Evolutionary conservation across 2,113 vertebrate species (phyloP), one percentile per base, ranked within the genome.

Genomic region (Zosterops japonicus): DNA sequence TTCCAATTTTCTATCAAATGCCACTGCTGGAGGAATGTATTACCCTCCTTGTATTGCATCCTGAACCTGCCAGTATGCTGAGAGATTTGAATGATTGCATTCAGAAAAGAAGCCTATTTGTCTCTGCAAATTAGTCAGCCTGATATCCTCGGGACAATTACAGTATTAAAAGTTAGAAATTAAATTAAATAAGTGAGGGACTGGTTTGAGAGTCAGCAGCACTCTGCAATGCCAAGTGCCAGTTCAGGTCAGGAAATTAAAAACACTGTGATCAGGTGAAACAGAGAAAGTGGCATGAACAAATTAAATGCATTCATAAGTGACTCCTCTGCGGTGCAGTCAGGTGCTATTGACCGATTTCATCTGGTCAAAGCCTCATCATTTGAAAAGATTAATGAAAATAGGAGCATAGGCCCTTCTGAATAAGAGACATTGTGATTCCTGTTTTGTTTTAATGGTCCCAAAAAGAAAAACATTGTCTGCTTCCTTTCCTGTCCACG

Each of bases 231-330:
- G 39, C 21, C 29, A 69, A 83, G n/a, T 46, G 59, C 22, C 71
- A 83, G 42, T 23, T 69, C 33, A 76, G 76, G 53, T 76, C 53
- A 86, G 76, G 64, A 95, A 95, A 94, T 91, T 77, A 80, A 86
- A 92, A 89, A 13, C 16, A 63, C 22, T 61, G 53, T 61, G 53
- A 39, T 68, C 49, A 76, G 70, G 53, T 76, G 50, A 77, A 96
- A 76, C 19, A 83, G 57, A 68, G 18, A 55, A 84, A 57, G 36
- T 10, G 22, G 31, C 69, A 61, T 7, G 8, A 75, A 53, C 14
- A 95, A 75, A 82, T 81, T 49, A 87, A 89, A 22, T 7, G 23
- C 50, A 31, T 63, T 94, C n/a, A 4, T 41, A 67, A 87, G 42
- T 52, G 72, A 84, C 50, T 61, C 23, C n/a, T 79, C 44, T 33